Base-by-base conservation (phyloP, 2,113 vertebrate genomes). In the Thryonomys swinderianus region DNA sequence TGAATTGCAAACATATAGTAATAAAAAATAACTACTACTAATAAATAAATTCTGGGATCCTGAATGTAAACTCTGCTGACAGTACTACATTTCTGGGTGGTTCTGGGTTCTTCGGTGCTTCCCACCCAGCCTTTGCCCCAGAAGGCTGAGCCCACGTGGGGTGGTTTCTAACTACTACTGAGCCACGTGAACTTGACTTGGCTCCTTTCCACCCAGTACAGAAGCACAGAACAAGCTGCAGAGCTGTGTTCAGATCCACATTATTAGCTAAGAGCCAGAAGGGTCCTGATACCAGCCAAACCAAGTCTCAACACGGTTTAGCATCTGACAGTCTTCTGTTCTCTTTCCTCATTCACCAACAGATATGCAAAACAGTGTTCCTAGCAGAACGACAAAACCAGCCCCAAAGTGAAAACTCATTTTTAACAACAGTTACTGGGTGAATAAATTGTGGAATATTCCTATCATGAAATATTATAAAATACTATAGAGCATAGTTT, bases 41-140 rank as follows among this genome's bases (percentile, higher is more conserved):
- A 71, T 23, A 40, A 93, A 73, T 82, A 85, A 88, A n/a, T 37
- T 91, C 55, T 90, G 67, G 48, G 30, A 76, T 94, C 96, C 78
- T 78, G 66, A 88, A 93, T 92, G 89, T 45, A 18, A 51, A 88
- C 48, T 92, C 76, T 73, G 10, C 18, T 48, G 48, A 40, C 34
- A 86, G 42, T 42, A 79, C 18, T 48, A 51, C 32, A 90, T 67
- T 95, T 88, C 85, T 48, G 51, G 45, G 37, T 32, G 14, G 3
- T 67, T 88, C 88, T 66, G n/a, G 32, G 32, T 80, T 88, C 62
- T 51, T 20, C 53, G 48, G 57, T 86, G 21, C 76, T 42, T 79
- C 61, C 71, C 16, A 88, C 14, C 79, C 40, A 67, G 32, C 27
- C 27, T 80, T 23, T 16, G 21, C 2, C 42, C 48, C 91, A 18